Percentiles rank a stretch among this genome's conserved stretches.
These are phyloP conservation scores for Iselma pallidipennis DNA, from an alignment of 2,888 invertebrate genomes.

Conservation along the genomic window DNA sequence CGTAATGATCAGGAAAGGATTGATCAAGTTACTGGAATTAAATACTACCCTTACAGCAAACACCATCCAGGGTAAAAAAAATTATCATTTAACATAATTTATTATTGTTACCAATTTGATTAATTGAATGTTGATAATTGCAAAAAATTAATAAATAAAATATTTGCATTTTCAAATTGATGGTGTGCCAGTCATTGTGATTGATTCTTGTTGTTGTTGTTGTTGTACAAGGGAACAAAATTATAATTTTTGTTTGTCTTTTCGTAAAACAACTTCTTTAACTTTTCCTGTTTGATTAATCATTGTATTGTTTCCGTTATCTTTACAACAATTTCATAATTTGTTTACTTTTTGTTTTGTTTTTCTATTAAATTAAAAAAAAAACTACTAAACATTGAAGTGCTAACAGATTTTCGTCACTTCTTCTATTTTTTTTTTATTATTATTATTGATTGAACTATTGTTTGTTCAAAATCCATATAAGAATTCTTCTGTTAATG, in stretches of 20 bases:
- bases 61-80: constrained; percentile 44
- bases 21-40: constrained; percentile 36
- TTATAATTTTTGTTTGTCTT: constrained; percentile 1
- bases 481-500: not conserved
- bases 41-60: constrained; percentile 44
- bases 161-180: constrained; percentile 12
- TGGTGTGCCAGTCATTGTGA: constrained; percentile 20
- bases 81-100: not conserved
- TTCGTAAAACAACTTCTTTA: not conserved
- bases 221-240: too few relatives aligned
- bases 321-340: too few relatives aligned
- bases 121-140: constrained; percentile 8
- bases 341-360: not conserved
- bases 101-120: constrained; percentile 13
- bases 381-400: not conserved
- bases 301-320: too few relatives aligned
- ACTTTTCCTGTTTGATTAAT: not conserved
- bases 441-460: not conserved
- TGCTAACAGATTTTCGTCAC: not conserved
- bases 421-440: too few relatives aligned
- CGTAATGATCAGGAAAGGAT: constrained; percentile 13
- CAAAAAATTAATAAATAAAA: constrained; percentile 6
- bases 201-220: constrained; percentile 13
- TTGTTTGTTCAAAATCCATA: not conserved
- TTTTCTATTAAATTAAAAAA: not conserved